Conservation (phyloP, 2,888 invertebrate genomes). For the Eupithecia subfuscata region DNA sequence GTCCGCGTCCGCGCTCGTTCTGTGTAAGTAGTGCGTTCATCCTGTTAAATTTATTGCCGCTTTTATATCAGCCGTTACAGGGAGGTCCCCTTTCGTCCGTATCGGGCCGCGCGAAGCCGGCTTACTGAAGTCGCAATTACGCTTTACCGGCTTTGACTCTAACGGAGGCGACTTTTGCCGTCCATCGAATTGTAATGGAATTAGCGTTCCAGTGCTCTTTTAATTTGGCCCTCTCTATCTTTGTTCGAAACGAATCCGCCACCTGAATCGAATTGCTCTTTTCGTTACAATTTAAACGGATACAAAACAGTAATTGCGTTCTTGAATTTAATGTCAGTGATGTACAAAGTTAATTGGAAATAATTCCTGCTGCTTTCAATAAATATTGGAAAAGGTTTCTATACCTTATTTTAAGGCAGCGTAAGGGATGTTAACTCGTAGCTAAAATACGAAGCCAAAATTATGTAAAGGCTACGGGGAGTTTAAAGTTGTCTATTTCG, state of each 20-base stretch:
- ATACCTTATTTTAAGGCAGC: constrained; percentile 3
- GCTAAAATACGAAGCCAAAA: background rate
- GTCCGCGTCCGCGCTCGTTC: constrained; percentile 69
- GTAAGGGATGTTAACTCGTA: background rate
- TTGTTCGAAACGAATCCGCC: constrained; percentile 72
- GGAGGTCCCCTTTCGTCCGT: constrained; percentile 81
- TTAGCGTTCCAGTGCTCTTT: constrained; percentile 81
- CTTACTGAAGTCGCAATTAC: constrained; percentile 84
- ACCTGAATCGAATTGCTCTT: constrained; percentile 54
- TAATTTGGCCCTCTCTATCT: constrained; percentile 76
- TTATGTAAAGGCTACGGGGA: background rate
- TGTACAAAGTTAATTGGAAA: constrained; percentile 24
- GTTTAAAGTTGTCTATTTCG: background rate
- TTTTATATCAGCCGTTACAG: constrained; percentile 83
- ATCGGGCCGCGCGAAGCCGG: constrained; percentile 80
- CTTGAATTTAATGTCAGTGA: constrained; percentile 29
- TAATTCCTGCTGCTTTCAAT: constrained; percentile 15
- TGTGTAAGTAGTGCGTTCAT: constrained; percentile 83
- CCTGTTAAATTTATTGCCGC: constrained; percentile 84
- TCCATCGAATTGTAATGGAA: constrained; percentile 83
- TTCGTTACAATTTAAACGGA: constrained; percentile 46
- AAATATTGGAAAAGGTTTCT: constrained; percentile 24
- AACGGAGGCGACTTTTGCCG: constrained; percentile 80
- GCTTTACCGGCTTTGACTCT: constrained; percentile 82
- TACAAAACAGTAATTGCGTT: constrained; percentile 41